Base-by-base conservation (phyloP, 2,113 vertebrate genomes). In the Oncorhynchus tshawytscha region DNA sequence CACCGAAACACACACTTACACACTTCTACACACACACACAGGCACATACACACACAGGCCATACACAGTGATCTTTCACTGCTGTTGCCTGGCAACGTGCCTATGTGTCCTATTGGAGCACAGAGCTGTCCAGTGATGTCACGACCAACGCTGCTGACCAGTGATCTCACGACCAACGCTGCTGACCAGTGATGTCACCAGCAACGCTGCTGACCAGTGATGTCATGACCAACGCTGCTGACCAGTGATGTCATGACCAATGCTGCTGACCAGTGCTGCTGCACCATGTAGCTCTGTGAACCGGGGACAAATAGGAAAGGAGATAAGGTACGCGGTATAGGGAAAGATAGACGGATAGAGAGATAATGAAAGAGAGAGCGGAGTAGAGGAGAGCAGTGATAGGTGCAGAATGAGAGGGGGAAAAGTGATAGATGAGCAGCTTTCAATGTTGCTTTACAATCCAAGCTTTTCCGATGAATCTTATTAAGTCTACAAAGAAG, bases 81-180 rank as follows among this genome's bases (percentile, higher is more conserved):
- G 91, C 91, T 94, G 93, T 94, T 94, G 92, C 93, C 88, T 93
- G 90, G 92, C 93, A 94, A 94, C 93, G 66, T 77, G 89, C 86
- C 86, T 87, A 85, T 89, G 89, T 93, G 93, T 93, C 92, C 91
- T 90, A 90, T 88, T 78, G 79, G 90, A 80, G 89, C 80, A 75
- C 88, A 86, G 90, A 70, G 74, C 86, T 92, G 92, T 93, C 92
- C 91, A 86, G 90, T 86, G 86, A 90, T 89, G 92, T 91, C 88
- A 77, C 87, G 90, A 91, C 91, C 34, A 34, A 2, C 34, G 34
- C 34, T 34, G 34, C 34, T 34, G 34, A 7, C 34, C 34, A 34
- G 34, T 34, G 34, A 7, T 34, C 6, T 34, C 88, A 77, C 87
- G 90, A 91, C 91, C 39, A 45, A 45, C 39, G 39, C 39, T 45